Evolutionary conservation across 2,888 invertebrate genomes (phyloP).

Genomic region (Caenorhabditis sp.): DNA sequence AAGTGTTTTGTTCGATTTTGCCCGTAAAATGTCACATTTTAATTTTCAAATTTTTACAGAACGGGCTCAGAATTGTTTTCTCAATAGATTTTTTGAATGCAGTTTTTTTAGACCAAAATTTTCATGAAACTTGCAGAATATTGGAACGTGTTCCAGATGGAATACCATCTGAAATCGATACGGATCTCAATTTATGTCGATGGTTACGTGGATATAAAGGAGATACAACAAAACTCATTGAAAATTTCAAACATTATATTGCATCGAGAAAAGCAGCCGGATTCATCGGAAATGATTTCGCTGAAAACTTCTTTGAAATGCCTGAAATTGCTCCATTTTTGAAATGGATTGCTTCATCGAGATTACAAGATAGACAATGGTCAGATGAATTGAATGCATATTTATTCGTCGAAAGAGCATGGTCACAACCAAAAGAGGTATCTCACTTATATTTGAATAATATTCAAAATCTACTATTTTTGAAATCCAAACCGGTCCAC

Average conservation of each 20-base stretch:
- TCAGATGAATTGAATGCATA: slow-evolving; percentile 55
- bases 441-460: no score
- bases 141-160: slow-evolving; percentile 34
- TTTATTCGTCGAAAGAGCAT: slow-evolving; percentile 56
- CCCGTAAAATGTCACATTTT: no score
- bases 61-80: no score
- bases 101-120: no score
- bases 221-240: slow-evolving; percentile 37
- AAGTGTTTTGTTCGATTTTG: no score
- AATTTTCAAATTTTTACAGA: no score
- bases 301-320: slow-evolving; percentile 48
- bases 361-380: slow-evolving; percentile 51
- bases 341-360: slow-evolving; percentile 48
- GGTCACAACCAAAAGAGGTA: slow-evolving; percentile 59
- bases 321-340: slow-evolving; percentile 40
- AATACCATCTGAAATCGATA: slow-evolving; percentile 57
- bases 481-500: no score
- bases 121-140: slow-evolving; percentile 28
- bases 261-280: slow-evolving; percentile 52
- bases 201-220: slow-evolving; percentile 56
- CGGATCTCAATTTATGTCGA: slow-evolving; percentile 53
- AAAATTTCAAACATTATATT: slow-evolving; percentile 49
- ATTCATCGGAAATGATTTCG: slow-evolving; percentile 48
- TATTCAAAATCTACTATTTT: no score
- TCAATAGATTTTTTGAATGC: no score